These are phyloP conservation scores for Lagorchestes hirsutus DNA, from an alignment of 2,797 vertebrate genomes.

Conservation along the genomic window DNA sequence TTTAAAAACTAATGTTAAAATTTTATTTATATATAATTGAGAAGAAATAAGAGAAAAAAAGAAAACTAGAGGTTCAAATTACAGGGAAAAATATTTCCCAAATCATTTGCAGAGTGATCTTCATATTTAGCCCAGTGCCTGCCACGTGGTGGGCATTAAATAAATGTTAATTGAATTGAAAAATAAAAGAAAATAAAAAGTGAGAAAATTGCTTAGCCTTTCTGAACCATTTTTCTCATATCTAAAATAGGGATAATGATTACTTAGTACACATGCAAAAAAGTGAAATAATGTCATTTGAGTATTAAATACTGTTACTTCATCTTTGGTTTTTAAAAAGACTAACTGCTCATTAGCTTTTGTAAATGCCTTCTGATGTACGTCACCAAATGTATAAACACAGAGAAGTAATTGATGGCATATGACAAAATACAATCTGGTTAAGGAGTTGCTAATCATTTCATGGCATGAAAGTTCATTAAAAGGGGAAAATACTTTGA, in stretches of 20 bases:
- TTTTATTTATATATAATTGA: not conserved
- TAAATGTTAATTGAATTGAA: not conserved
- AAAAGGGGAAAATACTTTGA: not conserved
- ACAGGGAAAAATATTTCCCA: not conserved
- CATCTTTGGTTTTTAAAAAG: constrained; percentile 66
- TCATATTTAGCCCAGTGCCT: not conserved
- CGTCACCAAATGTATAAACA: constrained; percentile 55
- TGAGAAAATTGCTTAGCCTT: constrained; percentile 2
- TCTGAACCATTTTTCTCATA: constrained; percentile 49
- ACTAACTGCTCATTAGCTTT: constrained; percentile 56
- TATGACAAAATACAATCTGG: constrained; percentile 39
- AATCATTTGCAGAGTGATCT: not conserved
- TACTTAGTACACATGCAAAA: constrained; percentile 58
- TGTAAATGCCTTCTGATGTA: constrained; percentile 46
- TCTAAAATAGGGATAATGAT: constrained; percentile 14
- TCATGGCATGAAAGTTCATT: not conserved
- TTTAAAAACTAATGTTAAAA: not conserved
- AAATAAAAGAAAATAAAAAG: constrained; percentile 22
- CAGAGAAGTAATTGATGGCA: not conserved
- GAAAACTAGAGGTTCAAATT: not conserved
- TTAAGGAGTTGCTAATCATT: not conserved
- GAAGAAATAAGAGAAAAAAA: not conserved
- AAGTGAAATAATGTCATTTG: constrained; percentile 52
- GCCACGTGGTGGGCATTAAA: not conserved
- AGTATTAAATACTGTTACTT: constrained; percentile 56